These are phyloP conservation scores for Phylloscopus whistleri DNA, from an alignment of 2,113 vertebrate species.

Conservation along the genomic window DNA sequence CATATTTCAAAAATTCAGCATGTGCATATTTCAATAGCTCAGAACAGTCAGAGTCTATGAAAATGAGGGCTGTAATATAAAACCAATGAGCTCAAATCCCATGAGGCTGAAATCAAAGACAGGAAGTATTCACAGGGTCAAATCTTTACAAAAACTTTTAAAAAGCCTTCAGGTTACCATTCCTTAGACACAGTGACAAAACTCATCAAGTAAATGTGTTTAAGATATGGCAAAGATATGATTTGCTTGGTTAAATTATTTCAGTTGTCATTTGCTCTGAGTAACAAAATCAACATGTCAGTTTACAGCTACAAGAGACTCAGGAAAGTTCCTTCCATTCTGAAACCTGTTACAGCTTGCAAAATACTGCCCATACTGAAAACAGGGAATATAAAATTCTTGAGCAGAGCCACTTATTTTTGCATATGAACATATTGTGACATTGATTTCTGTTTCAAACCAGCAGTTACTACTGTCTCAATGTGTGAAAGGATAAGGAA, in stretches of 20 bases:
- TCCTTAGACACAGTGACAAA: not conserved
- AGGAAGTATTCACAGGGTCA: not conserved
- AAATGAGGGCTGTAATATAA: not conserved
- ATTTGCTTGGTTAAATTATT: not conserved
- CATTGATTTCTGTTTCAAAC: not conserved
- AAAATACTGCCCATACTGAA: not conserved
- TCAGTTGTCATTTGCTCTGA: not conserved
- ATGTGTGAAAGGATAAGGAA: not conserved
- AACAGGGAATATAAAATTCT: not conserved
- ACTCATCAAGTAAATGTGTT: not conserved
- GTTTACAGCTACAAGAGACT: not conserved
- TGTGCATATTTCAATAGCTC: not conserved
- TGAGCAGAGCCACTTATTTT: not conserved
- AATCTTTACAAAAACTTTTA: not conserved
- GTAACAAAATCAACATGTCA: not conserved
- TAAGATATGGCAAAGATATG: not conserved
- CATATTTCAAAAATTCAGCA: not conserved
- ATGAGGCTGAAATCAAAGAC: not conserved
- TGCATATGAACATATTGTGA: not conserved
- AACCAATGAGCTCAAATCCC: not conserved
- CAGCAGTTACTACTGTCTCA: not conserved
- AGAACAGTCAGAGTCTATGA: not conserved
- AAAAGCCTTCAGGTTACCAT: not conserved
- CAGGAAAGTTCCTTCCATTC: not conserved
- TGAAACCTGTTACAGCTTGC: not conserved